These are phyloP conservation scores for Formicarius rufipectus DNA, from an alignment of 2,113 vertebrate species.

Conservation along the genomic window DNA sequence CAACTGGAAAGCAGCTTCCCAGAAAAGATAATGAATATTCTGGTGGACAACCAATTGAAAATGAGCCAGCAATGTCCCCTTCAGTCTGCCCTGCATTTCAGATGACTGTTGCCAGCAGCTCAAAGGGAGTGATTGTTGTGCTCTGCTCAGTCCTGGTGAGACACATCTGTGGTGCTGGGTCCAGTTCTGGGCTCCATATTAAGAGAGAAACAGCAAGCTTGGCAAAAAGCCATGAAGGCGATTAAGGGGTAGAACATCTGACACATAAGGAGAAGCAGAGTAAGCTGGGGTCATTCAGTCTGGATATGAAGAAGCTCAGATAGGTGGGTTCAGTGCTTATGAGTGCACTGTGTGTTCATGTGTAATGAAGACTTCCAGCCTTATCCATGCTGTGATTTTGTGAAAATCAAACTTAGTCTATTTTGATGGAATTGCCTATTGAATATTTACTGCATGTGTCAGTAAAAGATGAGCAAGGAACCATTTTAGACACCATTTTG, in stretches of 20 bases:
- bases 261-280: not conserved
- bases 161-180: not conserved
- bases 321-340: not conserved
- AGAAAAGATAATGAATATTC: rapidly evolving
- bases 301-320: not conserved
- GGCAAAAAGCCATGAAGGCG: not conserved
- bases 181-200: not conserved
- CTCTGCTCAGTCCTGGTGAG: not conserved
- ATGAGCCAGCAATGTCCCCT: not conserved
- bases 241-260: not conserved
- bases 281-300: not conserved
- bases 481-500: not conserved
- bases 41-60: not conserved
- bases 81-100: not conserved
- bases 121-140: not conserved
- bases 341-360: not conserved
- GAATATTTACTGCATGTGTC: not conserved
- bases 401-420: not conserved
- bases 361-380: not conserved
- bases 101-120: not conserved
- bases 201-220: not conserved
- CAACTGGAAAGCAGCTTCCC: not conserved
- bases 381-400: not conserved
- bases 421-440: not conserved
- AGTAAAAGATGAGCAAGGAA: not conserved